Percentiles rank a stretch among this genome's conserved stretches.
phyloP scores from a whole-genome alignment of 2,888 invertebrate genomes.

The Caenorhabditis imperialis region DNA sequence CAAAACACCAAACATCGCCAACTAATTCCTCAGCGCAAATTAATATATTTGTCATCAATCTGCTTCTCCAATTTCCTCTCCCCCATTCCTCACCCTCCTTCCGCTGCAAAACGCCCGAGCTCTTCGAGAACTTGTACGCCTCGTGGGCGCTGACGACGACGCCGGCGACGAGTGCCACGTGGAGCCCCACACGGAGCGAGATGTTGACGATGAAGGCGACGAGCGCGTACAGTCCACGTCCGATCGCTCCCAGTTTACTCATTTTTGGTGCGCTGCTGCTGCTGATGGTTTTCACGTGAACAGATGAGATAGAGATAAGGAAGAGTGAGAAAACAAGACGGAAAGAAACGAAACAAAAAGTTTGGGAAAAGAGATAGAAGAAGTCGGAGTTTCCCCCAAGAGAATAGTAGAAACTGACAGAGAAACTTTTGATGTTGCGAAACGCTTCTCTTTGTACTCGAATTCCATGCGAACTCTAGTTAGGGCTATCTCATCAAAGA shows the following conservation, averaged over 20 bases:
- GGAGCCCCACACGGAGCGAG: conserved; percentile 59
- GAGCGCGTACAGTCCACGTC: conserved; percentile 67
- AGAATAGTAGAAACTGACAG: background rate
- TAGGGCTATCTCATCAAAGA: too few species aligned
- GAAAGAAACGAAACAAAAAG: conserved; percentile 21
- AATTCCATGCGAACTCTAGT: too few species aligned
- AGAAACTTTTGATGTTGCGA: conserved; percentile 2
- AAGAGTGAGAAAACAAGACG: conserved; percentile 15
- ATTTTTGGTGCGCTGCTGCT: conserved; percentile 32
- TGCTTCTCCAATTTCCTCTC: too few species aligned
- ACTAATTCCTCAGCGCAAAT: too few species aligned
- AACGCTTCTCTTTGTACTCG: too few species aligned
- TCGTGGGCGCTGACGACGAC: conserved; percentile 70
- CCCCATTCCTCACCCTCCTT: conserved; percentile 65
- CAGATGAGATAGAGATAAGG: background rate
- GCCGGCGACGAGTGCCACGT: conserved; percentile 65
- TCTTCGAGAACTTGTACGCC: conserved; percentile 66
- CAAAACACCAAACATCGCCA: too few species aligned
- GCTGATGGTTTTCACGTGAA: conserved; percentile 23
- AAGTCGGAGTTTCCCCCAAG: conserved; percentile 30
- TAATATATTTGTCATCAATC: too few species aligned
- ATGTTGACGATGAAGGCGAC: conserved; percentile 64
- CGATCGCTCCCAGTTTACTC: conserved; percentile 71
- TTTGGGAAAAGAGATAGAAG: conserved; percentile 29
- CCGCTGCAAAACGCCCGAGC: conserved; percentile 59